A percentile compares a stretch with the other conserved stretches of the same genome.
phyloP scores from a whole-genome alignment of 2,113 vertebrate genomes.

The Empidonax alnorum region DNA sequence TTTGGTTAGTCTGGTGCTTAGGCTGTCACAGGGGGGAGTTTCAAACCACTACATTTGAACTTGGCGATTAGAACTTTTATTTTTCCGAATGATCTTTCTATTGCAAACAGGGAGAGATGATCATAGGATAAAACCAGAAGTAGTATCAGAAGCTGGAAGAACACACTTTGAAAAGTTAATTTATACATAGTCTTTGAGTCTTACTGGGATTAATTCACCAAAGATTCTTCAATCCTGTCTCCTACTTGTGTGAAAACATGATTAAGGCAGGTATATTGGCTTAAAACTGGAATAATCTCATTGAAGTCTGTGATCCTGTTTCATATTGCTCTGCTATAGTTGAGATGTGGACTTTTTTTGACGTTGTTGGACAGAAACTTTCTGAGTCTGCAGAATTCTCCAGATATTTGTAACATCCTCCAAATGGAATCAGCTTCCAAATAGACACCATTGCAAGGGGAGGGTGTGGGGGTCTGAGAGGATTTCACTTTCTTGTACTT shows the following conservation, averaged over 20 bases:
- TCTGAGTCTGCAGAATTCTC: not conserved
- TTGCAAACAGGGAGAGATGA: not conserved
- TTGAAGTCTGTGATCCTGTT: not conserved
- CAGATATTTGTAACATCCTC: not conserved
- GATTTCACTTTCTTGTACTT: not conserved
- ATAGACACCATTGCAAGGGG: not conserved
- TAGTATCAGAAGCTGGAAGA: not conserved
- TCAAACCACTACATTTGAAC: slow-evolving; percentile 34
- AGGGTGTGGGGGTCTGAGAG: accelerated
- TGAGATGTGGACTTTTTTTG: not conserved
- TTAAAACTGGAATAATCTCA: not conserved
- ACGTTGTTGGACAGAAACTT: not conserved
- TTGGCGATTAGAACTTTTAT: slow-evolving; percentile 68
- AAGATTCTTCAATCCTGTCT: not conserved
- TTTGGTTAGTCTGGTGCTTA: slow-evolving; percentile 22
- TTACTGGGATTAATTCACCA: not conserved
- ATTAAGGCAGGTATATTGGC: not conserved
- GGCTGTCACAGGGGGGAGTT: slow-evolving; percentile 21
- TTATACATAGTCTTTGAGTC: not conserved
- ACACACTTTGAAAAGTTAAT: not conserved
- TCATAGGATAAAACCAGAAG: not conserved
- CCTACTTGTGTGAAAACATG: not conserved
- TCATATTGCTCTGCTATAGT: not conserved
- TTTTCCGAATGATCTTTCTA: slow-evolving; percentile 64
- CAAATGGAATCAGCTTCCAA: not conserved